Conservation (phyloP, 2,113 vertebrate genomes). For the Deroptyus accipitrinus region DNA sequence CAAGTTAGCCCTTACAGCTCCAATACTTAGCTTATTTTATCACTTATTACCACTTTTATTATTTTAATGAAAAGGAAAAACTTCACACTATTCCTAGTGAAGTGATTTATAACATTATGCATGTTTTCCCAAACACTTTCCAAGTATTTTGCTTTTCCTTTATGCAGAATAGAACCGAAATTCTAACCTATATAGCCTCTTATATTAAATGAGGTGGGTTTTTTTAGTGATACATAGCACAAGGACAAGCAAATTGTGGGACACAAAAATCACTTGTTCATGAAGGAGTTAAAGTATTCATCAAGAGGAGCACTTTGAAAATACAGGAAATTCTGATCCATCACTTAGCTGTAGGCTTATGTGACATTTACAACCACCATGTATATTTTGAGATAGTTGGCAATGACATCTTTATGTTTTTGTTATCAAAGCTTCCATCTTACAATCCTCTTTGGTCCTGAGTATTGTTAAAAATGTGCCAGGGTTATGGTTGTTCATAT, state of each 20-base stretch:
- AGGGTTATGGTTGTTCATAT: conserved; percentile 37
- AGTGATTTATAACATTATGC: background rate
- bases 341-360: conserved; percentile 43
- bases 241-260: background rate
- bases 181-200: background rate
- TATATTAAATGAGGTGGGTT: background rate
- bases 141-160: background rate
- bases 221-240: background rate
- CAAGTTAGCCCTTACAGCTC: background rate
- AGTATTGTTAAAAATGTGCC: conserved; percentile 26
- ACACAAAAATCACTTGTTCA: background rate
- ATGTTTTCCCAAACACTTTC: background rate
- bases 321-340: conserved; percentile 14
- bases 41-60: background rate
- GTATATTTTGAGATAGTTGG: conserved; percentile 57
- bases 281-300: conserved; percentile 35
- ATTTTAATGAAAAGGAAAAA: background rate
- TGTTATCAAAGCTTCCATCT: conserved; percentile 56
- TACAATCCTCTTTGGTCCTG: conserved; percentile 37
- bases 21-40: background rate
- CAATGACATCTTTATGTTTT: conserved; percentile 67
- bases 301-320: conserved; percentile 13
- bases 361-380: conserved; percentile 46
- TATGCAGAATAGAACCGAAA: background rate
- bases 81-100: background rate